Base-by-base conservation (phyloP, 1,140 invertebrate genomes). In the Zophobas atratus region DNA sequence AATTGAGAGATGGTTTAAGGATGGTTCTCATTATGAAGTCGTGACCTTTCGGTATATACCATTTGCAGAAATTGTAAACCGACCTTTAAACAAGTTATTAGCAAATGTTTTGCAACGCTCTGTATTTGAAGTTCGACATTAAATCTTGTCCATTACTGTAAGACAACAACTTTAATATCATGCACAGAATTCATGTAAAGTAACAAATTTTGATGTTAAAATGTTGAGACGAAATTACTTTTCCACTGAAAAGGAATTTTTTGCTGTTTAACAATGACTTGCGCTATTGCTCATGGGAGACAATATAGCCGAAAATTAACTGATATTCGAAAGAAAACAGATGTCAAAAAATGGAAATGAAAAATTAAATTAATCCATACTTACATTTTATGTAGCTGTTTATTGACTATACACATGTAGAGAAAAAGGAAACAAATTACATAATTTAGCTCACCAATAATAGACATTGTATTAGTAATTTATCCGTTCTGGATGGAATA, bases 261-360 rank as follows among this genome's bases (percentile, higher is more conserved):
- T 67, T 67, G 60, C 60, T 36, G 60, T 67, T 67, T 41, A 67
- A 43, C 5, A 43, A 43, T 36, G 55, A 79, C 67, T 67, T 72
- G 79, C 73, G 76, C 77, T 80, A 51, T 80, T 81, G 79, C 78
- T 81, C 79, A 81, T 81, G 78, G 55, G 77, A 81, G 79, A 81
- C 78, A 81, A 81, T 81, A 81, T 80, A 81, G 79, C 77, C 71
- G 5, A 67, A 67, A 67, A 72, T 51, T 72, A 36, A 72, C 46
- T 20, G 72, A 75, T 51, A 2, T 51, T 51, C 20, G 49, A 51
- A 51, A 51, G 49, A n/a, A 75, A 43, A 63, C 41, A 36, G n/a
- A 67, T 77, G 73, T 76, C 80, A 63, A 79, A 75, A 78, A 53
- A 67, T 73, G 51, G 60, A 79, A 63, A 38, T 57, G 63, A 71